phyloP scores from a whole-genome alignment of 2,113 vertebrate species.

The Myotis davidii region DNA sequence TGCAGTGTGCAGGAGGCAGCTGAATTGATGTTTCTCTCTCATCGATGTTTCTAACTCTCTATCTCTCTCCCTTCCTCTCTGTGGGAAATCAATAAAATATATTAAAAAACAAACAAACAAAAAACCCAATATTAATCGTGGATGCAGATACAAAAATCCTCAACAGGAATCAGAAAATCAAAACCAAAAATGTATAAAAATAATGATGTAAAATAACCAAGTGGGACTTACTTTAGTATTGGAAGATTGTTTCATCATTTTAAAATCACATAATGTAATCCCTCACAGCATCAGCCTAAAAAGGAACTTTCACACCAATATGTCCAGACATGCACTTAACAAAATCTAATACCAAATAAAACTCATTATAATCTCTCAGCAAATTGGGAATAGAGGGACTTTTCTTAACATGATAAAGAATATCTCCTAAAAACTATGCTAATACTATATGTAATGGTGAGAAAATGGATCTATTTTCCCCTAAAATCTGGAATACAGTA shows the following conservation, averaged over 20 bases:
- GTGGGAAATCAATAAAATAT: too few species aligned
- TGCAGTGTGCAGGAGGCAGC: too few species aligned
- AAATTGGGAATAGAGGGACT: neutral
- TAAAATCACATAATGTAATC: neutral
- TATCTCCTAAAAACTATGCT: neutral
- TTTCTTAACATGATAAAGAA: neutral
- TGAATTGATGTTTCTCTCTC: too few species aligned
- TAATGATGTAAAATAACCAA: neutral
- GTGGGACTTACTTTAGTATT: neutral
- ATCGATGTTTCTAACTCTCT: too few species aligned
- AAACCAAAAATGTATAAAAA: neutral
- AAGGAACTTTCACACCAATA: neutral
- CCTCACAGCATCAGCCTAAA: neutral
- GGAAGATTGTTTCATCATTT: neutral
- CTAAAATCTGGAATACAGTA: neutral
- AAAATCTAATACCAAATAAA: neutral
- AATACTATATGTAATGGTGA: neutral
- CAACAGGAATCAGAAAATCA: neutral
- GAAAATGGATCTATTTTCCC: neutral
- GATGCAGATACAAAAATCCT: neutral
- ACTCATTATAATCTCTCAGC: neutral
- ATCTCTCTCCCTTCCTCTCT: too few species aligned
- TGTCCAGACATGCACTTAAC: neutral
- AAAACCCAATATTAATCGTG: neutral
- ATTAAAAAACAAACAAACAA: too few species aligned